Evolutionary conservation across 2,113 vertebrate species (phyloP), one percentile per base, ranked within the genome.

Genomic region (Macroglossus sobrinus): DNA sequence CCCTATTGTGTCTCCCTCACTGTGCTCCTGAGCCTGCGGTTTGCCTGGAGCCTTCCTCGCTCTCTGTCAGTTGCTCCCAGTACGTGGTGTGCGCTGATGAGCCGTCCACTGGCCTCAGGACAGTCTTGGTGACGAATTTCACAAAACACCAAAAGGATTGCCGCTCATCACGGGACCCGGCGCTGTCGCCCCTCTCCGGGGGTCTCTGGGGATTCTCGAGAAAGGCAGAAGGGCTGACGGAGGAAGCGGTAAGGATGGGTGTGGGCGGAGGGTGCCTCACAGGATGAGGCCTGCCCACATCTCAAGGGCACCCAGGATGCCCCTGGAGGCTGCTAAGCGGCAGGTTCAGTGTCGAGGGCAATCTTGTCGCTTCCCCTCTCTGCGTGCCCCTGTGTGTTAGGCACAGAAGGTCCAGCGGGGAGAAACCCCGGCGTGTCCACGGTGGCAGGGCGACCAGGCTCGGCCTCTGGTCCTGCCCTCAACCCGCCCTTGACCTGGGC

Each of bases 31-130:
- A 61, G 38, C 16, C 45, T 3, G 0, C 19, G 59, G 38, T 19
- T 88, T 5, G 13, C 71, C 66, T 3, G 53, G 19, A 50, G 33
- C 14, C 55, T 57, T 86, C 88, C 81, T 88, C 55, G 12, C 16
- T 0, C 5, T 50, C 13, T 12, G 10, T 16, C 38, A 28, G 9
- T 7, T n/a, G 43, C n/a, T 14, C 0, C 53, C 57, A 10, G 12
- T 43, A 26, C 59, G 12, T 5, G 59, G 30, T 1, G 6, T 71
- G n/a, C 14, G 33, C 35, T 9, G n/a, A 15, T 12, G n/a, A 59
- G 55, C 38, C 21, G 1, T 19, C 10, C 16, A 0, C 35, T 30
- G 30, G 38, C 76, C 59, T 88, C 21, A 0, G 61, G 82, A 93
- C 22, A 21, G 68, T 35, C 45, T 89, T 68, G 19, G 19, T 1